Base-by-base conservation (phyloP, 2,888 invertebrate genomes). In the Hypolimnas misippus region DNA sequence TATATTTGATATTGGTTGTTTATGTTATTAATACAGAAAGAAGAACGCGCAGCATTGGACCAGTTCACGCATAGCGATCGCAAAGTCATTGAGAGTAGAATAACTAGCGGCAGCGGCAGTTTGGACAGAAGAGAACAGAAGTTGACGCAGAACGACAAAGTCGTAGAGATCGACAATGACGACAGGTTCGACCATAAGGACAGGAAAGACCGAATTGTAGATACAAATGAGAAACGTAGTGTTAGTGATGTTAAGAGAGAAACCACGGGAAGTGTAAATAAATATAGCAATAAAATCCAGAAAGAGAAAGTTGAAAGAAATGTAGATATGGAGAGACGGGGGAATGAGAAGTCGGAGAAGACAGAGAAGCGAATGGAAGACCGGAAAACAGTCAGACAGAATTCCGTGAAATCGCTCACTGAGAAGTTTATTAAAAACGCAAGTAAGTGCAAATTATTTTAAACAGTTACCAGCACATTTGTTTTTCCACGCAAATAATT, bases 361-460 rank as follows among this genome's bases (percentile, higher is more conserved):
- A 83, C 81, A 71, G 76, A 76, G 53, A 83, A 72, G 29, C 80
- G 81, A 62, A 75, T 75, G 59, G 83, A 84, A 35, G 85, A 85
- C 29, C 86, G 89, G 53, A 87, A 81, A 76, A 87, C 89, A 70
- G 86, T 93, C 6, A 90, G 95, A n/a, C 93, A 95, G 72, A 95
- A 94, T 70, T 96, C 96, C 0, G 95, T 96, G 12, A 95, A 95
- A 78, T 96, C 95, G 60, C 93, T 96, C 68, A 95, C 95, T n/a
- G 95, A 96, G 78, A 96, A 96, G 82, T 96, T 95, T 78, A 95
- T 95, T 74, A 95, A 96, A 76, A 95, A 94, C 80, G 93, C 94
- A 55, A 87, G 91, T 91, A 69, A 89, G 90, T 86, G 57, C 4
- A 31, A 12, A 21, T 1, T 5, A 46, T 25, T 21, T 6, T 40